Percentiles rank a stretch among this genome's conserved stretches.
Evolutionary conservation across 2,797 vertebrate genomes (phyloP).

Genomic region (Alectoris magna): DNA sequence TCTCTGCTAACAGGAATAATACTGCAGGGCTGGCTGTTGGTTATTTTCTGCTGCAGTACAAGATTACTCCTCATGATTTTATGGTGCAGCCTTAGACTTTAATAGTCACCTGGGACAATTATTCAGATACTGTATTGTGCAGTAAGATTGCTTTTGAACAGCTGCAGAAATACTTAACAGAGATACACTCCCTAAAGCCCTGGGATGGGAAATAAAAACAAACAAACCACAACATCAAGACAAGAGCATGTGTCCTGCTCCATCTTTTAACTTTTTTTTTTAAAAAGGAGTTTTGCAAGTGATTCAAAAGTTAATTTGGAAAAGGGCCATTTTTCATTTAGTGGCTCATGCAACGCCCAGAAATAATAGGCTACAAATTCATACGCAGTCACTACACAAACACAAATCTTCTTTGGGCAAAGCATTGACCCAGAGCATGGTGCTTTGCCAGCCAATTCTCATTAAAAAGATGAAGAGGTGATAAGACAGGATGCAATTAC

Average conservation of each 20-base stretch:
- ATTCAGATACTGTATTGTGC: slow-evolving; percentile 60
- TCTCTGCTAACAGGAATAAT: slow-evolving; percentile 30
- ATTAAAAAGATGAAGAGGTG: slow-evolving; percentile 45
- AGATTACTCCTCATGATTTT: slow-evolving; percentile 60
- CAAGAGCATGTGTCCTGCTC: not conserved
- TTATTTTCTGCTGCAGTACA: slow-evolving; percentile 64
- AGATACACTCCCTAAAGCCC: slow-evolving; percentile 14
- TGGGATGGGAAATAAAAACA: slow-evolving; percentile 32
- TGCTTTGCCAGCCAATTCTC: slow-evolving; percentile 7
- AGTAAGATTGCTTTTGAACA: slow-evolving; percentile 49
- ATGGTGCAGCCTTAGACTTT: slow-evolving; percentile 56
- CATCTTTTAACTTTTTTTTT: not conserved
- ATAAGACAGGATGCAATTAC: not conserved
- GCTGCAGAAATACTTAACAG: slow-evolving; percentile 50
- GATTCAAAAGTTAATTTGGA: slow-evolving; percentile 21
- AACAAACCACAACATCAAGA: slow-evolving; percentile 15
- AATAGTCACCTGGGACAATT: slow-evolving; percentile 69
- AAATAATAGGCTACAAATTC: not conserved
- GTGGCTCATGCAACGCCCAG: not conserved
- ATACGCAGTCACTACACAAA: not conserved
- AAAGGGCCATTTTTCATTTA: not conserved
- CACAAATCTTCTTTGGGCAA: not conserved
- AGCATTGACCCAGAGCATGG: not conserved
- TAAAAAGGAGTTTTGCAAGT: not conserved
- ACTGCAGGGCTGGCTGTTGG: slow-evolving; percentile 22